Conservation (phyloP, 1,140 invertebrate genomes). For the Drosophila trapezifrons region DNA sequence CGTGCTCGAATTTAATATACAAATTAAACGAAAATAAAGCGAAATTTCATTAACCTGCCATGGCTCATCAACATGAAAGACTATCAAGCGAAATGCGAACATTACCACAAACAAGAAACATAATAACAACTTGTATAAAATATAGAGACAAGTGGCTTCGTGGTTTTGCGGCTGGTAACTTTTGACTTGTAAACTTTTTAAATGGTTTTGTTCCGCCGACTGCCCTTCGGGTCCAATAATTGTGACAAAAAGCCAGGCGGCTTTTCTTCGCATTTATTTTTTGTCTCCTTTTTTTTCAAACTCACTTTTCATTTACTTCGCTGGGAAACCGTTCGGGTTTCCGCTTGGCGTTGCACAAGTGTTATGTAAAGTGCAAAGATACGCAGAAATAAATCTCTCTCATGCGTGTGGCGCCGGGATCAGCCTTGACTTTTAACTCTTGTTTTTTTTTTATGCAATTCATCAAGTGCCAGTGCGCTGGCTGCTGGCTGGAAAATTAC, state of each 20-base stretch:
- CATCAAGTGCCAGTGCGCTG: slow-evolving; percentile 37
- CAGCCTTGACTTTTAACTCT: slow-evolving; percentile 59
- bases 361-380: slow-evolving; percentile 56
- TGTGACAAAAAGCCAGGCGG: slow-evolving; percentile 13
- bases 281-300: slow-evolving; percentile 7
- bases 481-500: slow-evolving; percentile 29
- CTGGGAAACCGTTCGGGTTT: slow-evolving; percentile 54
- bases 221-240: slow-evolving; percentile 16
- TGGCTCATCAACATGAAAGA: slow-evolving; percentile 30
- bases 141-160: slow-evolving; percentile 16
- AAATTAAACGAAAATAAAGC: slow-evolving; percentile 47
- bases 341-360: slow-evolving; percentile 55
- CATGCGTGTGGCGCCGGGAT: slow-evolving; percentile 31
- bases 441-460: slow-evolving; percentile 59
- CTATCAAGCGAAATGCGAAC: slow-evolving; percentile 30
- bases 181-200: slow-evolving; percentile 21
- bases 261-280: slow-evolving; percentile 9
- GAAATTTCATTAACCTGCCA: slow-evolving; percentile 36
- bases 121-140: slow-evolving; percentile 13
- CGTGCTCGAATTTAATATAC: slow-evolving; percentile 35
- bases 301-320: slow-evolving; percentile 20
- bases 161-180: slow-evolving; percentile 24
- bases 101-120: slow-evolving; percentile 14
- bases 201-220: slow-evolving; percentile 41
- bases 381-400: slow-evolving; percentile 28